These are phyloP conservation scores for Trichoplax adhaerens DNA, from an alignment of 37 sponge, comb jelly and placozoan genomes.

Conservation along the genomic window DNA sequence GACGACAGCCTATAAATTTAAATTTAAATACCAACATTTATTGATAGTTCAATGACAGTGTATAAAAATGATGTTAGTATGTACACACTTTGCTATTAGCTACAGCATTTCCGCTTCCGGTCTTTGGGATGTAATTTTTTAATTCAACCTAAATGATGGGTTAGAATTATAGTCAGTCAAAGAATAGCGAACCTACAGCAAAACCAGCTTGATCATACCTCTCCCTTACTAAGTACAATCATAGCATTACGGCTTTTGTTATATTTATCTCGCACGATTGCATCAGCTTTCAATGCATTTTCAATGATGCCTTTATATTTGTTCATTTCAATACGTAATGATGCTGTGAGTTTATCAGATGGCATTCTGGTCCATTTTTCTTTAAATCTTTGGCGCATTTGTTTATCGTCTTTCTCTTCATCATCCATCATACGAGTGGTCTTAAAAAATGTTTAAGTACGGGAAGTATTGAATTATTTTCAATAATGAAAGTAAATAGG, in stretches of 20 bases:
- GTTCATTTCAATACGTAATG: slow-evolving; percentile 33
- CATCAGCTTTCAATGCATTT: slow-evolving; percentile 54
- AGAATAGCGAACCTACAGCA: neutral
- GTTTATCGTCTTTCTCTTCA: slow-evolving; percentile 73
- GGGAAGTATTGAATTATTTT: neutral
- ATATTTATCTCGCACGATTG: slow-evolving; percentile 62
- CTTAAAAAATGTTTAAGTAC: slow-evolving; percentile 9
- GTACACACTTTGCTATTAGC: slow-evolving; percentile 16
- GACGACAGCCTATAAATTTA: slow-evolving; percentile 38
- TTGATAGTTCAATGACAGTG: neutral
- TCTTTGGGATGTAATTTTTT: slow-evolving; percentile 24
- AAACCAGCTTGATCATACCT: neutral
- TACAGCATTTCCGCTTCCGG: slow-evolving; percentile 21
- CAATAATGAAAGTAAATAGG: neutral
- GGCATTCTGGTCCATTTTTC: slow-evolving; percentile 70
- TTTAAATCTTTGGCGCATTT: slow-evolving; percentile 43
- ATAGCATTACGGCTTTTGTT: slow-evolving; percentile 42
- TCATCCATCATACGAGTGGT: slow-evolving; percentile 54
- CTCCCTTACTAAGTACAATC: slow-evolving; percentile 25
- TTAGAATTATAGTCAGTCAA: slow-evolving; percentile 9
- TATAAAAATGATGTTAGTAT: neutral
- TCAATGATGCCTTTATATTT: slow-evolving; percentile 39
- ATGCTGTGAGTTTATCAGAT: slow-evolving; percentile 49
- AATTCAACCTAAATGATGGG: slow-evolving; percentile 11
- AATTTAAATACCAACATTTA: neutral